These are phyloP conservation scores for Macrochelys suwanniensis DNA, from an alignment of 2,797 vertebrate species.

Conservation along the genomic window DNA sequence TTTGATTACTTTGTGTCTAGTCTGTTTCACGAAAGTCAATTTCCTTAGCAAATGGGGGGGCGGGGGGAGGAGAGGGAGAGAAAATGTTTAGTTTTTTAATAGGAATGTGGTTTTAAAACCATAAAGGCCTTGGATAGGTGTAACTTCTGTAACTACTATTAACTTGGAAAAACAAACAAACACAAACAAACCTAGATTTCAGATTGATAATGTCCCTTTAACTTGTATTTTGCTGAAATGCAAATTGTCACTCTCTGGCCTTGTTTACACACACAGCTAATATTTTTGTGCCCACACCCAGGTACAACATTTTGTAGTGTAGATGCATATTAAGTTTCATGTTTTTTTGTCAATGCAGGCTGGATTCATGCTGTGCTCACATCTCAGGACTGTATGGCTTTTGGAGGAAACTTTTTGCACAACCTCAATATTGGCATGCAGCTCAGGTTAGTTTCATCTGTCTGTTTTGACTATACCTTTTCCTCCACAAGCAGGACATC, in stretches of 20 bases:
- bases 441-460: constrained; percentile 90
- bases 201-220: background rate
- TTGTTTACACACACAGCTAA: background rate
- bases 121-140: background rate
- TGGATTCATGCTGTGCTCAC: constrained; percentile 99
- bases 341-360: constrained; percentile 84
- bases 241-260: background rate
- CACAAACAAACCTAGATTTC: background rate
- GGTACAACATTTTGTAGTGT: background rate
- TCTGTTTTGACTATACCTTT: background rate
- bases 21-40: background rate
- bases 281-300: background rate
- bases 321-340: constrained; percentile 8
- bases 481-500: constrained; percentile 31
- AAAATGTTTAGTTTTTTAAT: background rate
- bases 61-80: too few species aligned
- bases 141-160: background rate
- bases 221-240: background rate
- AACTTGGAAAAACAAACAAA: background rate
- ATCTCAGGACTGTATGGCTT: constrained; percentile 99
- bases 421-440: constrained; percentile 99
- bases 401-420: constrained; percentile 99
- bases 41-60: background rate
- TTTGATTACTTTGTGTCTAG: background rate
- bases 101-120: background rate